Evolutionary conservation across 2,797 vertebrate genomes (phyloP), one percentile per base, ranked within the genome.

Genomic region (Florisuga fusca): DNA sequence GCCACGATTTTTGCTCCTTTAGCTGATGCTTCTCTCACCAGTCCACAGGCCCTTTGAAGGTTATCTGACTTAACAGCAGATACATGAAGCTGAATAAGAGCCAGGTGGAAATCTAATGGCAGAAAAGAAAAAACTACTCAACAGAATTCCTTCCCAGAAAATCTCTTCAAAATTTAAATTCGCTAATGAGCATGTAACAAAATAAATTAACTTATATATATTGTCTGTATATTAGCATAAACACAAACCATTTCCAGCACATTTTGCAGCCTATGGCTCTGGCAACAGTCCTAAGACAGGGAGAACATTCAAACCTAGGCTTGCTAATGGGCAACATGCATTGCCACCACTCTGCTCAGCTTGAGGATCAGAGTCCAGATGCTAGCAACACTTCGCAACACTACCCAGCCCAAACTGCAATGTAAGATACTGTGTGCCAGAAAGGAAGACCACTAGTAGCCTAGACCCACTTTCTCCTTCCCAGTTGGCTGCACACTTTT

Each of bases 61-160:
- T 99, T 99, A 22, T 99, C 99, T 19, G 98, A 97, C 86, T 99
- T 99, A 36, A 97, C 93, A 73, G 98, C 92, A 27, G 98, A 98
- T 25, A 99, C 99, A 3, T 97, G 98, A 85, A 99, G 98, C 97
- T 99, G 99, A 71, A 99, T 98, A 64, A 99, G 98, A 12, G 99
- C 99, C 69, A 99, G 93, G 14, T 98, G 98, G 93, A 99, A 99
- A 93, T 98, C 99, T 99, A 96, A 41, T 17, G 26, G 87, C 5
- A 90, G 86, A 93, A 36, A 95, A 87, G 21, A 50, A 69, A 96
- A 93, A 54, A 58, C 9, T 4, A 92, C 23, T 61, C 34, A 81
- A n/a, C 33, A 55, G 22, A 55, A 83, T 34, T 48, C 15, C 9
- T 11, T 5, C 29, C 14, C 27, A 17, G n/a, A 87, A 90, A 69